These are phyloP conservation scores for Drosophila obscura DNA, from an alignment of 1,140 invertebrate genomes.

Conservation along the genomic window DNA sequence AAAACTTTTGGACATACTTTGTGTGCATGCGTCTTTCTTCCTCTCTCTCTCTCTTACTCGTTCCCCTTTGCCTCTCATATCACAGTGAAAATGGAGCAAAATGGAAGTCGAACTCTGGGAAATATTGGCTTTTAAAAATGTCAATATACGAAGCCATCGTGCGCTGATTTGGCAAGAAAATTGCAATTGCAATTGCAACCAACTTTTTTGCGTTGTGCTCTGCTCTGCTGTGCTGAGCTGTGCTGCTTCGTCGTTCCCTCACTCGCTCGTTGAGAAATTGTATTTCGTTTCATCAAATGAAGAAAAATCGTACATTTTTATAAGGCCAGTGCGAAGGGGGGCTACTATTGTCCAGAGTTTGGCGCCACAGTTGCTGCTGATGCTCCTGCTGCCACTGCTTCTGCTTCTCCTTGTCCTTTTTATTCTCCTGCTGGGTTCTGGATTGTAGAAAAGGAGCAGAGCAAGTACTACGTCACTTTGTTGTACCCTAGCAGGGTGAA, in stretches of 20 bases:
- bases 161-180: constrained; percentile 69
- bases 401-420: constrained; percentile 13
- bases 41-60: background rate
- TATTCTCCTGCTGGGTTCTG: constrained; percentile 13
- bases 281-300: constrained; percentile 82
- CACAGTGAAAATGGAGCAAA: constrained; percentile 7
- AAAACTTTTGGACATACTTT: constrained; percentile 49
- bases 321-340: constrained; percentile 54
- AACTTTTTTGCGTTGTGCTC: constrained; percentile 55
- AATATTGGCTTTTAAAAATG: constrained; percentile 81
- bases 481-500: constrained; percentile 3
- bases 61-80: background rate
- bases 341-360: constrained; percentile 60
- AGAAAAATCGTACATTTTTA: constrained; percentile 80
- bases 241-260: background rate
- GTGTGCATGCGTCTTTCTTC: constrained; percentile 8
- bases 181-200: constrained; percentile 65
- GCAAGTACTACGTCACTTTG: constrained; percentile 58
- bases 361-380: constrained; percentile 56
- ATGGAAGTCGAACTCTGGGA: constrained; percentile 30
- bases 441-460: constrained; percentile 9
- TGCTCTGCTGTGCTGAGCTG: background rate
- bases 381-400: constrained; percentile 2
- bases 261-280: constrained; percentile 70
- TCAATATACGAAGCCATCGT: constrained; percentile 65